phyloP scores from a whole-genome alignment of 2,797 vertebrate genomes.

The Poeciliopsis turneri region DNA sequence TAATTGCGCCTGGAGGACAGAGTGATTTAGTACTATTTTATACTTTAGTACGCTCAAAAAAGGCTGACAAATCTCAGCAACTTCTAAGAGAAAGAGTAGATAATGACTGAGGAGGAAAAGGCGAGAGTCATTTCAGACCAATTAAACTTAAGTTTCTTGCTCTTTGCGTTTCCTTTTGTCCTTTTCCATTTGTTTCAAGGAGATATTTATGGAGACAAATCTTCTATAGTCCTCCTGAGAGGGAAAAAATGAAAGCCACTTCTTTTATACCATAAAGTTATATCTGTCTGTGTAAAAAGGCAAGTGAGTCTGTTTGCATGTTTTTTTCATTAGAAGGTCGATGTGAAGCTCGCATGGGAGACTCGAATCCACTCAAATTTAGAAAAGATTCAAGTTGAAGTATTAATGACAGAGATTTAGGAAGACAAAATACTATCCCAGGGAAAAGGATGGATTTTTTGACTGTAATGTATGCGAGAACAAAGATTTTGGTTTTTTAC shows the following conservation, averaged over 20 bases:
- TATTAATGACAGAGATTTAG: background rate
- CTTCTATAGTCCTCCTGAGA: background rate
- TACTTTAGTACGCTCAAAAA: conserved; percentile 19
- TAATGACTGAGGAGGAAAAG: conserved; percentile 27
- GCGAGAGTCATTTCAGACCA: background rate
- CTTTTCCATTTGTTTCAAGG: background rate
- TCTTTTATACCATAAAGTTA: background rate
- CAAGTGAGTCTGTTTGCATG: background rate
- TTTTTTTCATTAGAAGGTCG: background rate
- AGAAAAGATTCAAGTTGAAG: background rate
- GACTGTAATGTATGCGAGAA: background rate
- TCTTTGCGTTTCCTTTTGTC: conserved; percentile 3
- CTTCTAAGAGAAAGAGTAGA: conserved; percentile 26
- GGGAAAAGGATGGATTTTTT: background rate
- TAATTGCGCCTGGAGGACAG: conserved; percentile 25
- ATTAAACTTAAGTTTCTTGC: background rate
- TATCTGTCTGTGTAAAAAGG: background rate
- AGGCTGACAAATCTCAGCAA: conserved; percentile 31
- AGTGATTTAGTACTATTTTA: conserved; percentile 37
- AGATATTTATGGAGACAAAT: background rate
- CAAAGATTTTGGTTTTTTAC: background rate
- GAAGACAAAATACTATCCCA: background rate
- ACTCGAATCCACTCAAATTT: background rate
- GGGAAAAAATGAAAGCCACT: background rate
- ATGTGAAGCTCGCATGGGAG: background rate